Evolutionary conservation across 2,113 vertebrate genomes (phyloP).

Genomic region (Malurus elegans): DNA sequence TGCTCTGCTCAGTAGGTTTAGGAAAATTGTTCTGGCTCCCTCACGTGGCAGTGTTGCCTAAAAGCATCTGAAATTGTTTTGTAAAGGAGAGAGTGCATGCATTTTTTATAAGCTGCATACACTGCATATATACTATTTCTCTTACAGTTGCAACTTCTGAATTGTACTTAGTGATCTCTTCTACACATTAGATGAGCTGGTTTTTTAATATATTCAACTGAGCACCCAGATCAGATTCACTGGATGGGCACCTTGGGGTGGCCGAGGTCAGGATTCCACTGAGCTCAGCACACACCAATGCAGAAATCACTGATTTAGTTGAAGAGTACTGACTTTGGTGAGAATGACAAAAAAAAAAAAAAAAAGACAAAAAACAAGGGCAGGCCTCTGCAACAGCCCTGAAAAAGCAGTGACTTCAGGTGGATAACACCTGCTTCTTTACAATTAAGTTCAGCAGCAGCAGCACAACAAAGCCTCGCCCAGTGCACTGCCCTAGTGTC

Average conservation of each 20-base stretch:
- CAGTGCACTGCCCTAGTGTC: background rate
- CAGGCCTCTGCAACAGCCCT: background rate
- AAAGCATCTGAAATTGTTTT: background rate
- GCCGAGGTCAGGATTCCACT: background rate
- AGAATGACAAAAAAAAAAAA: background rate
- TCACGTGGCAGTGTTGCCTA: background rate
- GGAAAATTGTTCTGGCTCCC: conserved; percentile 1
- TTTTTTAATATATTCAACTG: background rate
- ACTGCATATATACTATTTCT: background rate
- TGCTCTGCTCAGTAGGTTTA: background rate
- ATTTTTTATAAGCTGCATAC: background rate
- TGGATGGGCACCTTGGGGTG: background rate
- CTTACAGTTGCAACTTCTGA: background rate
- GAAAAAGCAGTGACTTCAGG: background rate
- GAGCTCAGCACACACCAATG: background rate
- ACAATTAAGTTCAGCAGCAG: background rate
- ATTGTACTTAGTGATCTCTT: background rate
- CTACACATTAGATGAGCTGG: fast-evolving
- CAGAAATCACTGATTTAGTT: background rate
- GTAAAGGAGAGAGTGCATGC: fast-evolving
- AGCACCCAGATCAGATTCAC: background rate
- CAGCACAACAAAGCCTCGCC: background rate
- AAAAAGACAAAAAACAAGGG: background rate
- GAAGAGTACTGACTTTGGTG: background rate
- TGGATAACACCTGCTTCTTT: background rate